phyloP scores from a whole-genome alignment of 2,888 invertebrate species.

The Drosophila mettleri region DNA sequence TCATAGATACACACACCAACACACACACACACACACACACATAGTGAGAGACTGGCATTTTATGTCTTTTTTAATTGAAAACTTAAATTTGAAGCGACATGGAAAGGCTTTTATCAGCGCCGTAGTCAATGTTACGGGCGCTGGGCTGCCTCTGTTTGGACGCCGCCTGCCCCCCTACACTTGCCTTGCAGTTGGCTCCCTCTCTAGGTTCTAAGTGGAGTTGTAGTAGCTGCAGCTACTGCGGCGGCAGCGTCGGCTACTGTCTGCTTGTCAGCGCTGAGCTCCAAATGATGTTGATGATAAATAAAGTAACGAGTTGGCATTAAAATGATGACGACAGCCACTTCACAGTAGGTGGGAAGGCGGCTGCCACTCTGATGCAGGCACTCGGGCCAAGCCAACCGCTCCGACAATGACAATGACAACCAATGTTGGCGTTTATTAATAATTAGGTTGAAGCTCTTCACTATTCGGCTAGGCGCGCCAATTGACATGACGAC shows the following conservation, averaged over 20 bases:
- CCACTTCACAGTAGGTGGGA: slow-evolving; percentile 48
- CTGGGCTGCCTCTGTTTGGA: slow-evolving; percentile 40
- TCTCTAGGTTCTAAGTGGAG: slow-evolving; percentile 57
- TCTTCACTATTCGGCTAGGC: slow-evolving; percentile 17
- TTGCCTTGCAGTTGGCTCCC: slow-evolving; percentile 17
- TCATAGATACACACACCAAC: slow-evolving; percentile 48
- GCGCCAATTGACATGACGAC: slow-evolving; percentile 41
- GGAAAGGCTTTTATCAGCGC: slow-evolving; percentile 79
- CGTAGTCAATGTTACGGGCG: slow-evolving; percentile 72
- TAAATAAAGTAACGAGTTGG: slow-evolving; percentile 80
- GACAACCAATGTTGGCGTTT: slow-evolving; percentile 72
- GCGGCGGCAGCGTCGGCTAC: slow-evolving; percentile 40
- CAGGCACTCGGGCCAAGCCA: background rate
- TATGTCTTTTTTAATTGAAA: slow-evolving; percentile 81
- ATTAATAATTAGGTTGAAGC: slow-evolving; percentile 75
- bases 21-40: slow-evolving; percentile 12
- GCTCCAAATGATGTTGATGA: slow-evolving; percentile 77
- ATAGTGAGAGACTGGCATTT: slow-evolving; percentile 42
- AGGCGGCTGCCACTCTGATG: slow-evolving; percentile 1
- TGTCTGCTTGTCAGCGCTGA: slow-evolving; percentile 73
- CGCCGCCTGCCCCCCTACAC: background rate
- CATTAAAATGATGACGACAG: slow-evolving; percentile 80
- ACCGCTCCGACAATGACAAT: slow-evolving; percentile 65
- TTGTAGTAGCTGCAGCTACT: slow-evolving; percentile 47
- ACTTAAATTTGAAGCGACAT: slow-evolving; percentile 80